Conservation (phyloP, 2,113 vertebrate species). For the Salvelinus fontinalis region DNA sequence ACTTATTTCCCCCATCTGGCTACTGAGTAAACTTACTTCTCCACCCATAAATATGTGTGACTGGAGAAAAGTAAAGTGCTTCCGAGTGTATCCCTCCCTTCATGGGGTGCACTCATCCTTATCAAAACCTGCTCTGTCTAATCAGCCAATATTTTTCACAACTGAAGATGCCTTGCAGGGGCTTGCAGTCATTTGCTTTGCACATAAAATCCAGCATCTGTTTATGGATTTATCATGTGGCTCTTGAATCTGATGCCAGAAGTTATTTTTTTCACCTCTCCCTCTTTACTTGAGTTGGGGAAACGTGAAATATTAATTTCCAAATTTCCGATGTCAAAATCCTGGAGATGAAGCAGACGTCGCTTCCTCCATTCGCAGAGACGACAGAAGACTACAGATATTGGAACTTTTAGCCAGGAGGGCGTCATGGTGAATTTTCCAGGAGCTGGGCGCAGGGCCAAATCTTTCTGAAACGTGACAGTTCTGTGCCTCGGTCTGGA, state of each 20-base stretch:
- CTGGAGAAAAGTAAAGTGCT: slow-evolving; percentile 27
- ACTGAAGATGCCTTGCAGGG: slow-evolving; percentile 55
- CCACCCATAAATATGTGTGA: slow-evolving; percentile 32
- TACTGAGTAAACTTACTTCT: slow-evolving; percentile 25
- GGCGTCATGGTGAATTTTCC: slow-evolving; percentile 55
- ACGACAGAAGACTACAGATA: slow-evolving; percentile 44
- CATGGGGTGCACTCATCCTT: slow-evolving; percentile 34
- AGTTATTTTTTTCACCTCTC: background rate
- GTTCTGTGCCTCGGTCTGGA: slow-evolving; percentile 56
- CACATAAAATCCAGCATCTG: slow-evolving; percentile 62
- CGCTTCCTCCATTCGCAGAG: slow-evolving; percentile 3
- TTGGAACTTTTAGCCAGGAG: slow-evolving; percentile 44
- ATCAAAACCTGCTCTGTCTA: slow-evolving; percentile 52
- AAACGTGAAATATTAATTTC: slow-evolving; percentile 24
- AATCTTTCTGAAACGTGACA: slow-evolving; percentile 61
- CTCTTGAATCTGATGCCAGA: slow-evolving; percentile 42
- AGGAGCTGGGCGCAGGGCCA: slow-evolving; percentile 55
- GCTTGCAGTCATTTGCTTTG: slow-evolving; percentile 57
- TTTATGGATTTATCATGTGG: slow-evolving; percentile 56
- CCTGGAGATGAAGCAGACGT: slow-evolving; percentile 24
- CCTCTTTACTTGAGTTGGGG: slow-evolving; percentile 19
- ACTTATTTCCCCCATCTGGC: slow-evolving; percentile 3
- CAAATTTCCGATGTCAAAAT: slow-evolving; percentile 30
- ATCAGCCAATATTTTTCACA: slow-evolving; percentile 56
- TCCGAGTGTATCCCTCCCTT: slow-evolving; percentile 27